Conservation (phyloP, 2,888 invertebrate genomes). For the Ormyrus pomaceus region DNA sequence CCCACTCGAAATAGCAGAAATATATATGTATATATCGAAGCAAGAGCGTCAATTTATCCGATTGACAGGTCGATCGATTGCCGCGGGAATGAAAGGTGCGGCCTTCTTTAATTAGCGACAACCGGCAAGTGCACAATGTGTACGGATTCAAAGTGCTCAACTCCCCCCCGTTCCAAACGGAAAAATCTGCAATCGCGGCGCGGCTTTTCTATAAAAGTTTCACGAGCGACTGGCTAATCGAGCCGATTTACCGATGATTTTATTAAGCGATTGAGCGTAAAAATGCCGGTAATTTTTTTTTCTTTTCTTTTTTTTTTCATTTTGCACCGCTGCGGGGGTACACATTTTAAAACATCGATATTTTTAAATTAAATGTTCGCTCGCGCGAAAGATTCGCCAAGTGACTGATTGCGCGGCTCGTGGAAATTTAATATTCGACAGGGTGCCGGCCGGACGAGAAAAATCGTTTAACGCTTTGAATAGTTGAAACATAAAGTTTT, state of each 20-base stretch:
- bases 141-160: background rate
- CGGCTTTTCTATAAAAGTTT: conserved; percentile 29
- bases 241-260: conserved; percentile 33
- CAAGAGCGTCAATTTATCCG: too few relatives aligned
- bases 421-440: conserved; percentile 6
- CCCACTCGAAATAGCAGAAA: too few relatives aligned
- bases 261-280: conserved; percentile 23
- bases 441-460: background rate
- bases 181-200: background rate
- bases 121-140: background rate
- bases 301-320: too few relatives aligned
- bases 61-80: too few relatives aligned
- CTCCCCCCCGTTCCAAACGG: background rate
- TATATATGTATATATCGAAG: too few relatives aligned
- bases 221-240: conserved; percentile 33
- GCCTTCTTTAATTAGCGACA: conserved; percentile 42
- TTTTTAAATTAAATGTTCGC: conserved; percentile 21
- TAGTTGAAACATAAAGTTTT: too few relatives aligned
- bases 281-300: background rate
- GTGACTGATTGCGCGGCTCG: background rate
- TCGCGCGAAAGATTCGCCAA: background rate
- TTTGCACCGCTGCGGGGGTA: background rate
- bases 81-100: conserved; percentile 22
- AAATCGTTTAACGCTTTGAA: background rate
- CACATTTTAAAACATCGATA: conserved; percentile 4